Evolutionary conservation across 2,888 invertebrate genomes (phyloP), one percentile per base, ranked within the genome.

Genomic region (Drosophila atripex): DNA sequence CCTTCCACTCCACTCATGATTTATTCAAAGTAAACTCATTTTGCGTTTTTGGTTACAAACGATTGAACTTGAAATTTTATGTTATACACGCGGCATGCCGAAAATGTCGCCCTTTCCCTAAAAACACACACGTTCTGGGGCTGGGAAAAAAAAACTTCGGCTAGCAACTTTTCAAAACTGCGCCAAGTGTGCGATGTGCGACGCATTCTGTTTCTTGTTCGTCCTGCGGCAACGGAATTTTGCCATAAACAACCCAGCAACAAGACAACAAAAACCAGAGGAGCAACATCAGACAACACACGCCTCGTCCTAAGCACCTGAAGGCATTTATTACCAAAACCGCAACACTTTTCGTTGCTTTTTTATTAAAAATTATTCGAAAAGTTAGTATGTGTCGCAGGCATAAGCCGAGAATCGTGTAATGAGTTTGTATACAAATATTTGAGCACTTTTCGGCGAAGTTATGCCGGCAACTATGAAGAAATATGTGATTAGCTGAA

Each of bases 11-110:
- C 55, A 63, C 71, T 78, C 70, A 75, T 83, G 87, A 83, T 80
- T 83, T 83, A 83, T 83, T 83, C 86, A 88, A 78, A 75, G 68
- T 78, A 79, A 73, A 83, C 83, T 85, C 83, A 84, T 88, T 84
- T 77, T 77, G 70, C 61, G 45, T 14, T 71, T 46, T 61, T 50
- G 71, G 71, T 78, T 84, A 82, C 78, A 73, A 80, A 75, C 80
- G 78, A 85, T 84, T 80, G 76, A 77, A 76, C 73, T 78, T 73
- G 58, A 77, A 80, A 71, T 65, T 73, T 73, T 71, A 66, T 70
- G 55, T 71, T 73, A 56, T 56, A 72, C 49, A 63, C 52, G 46
- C 55, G 71, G 64, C 63, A 56, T 51, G 41, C 38, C 47, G 46
- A 28, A 45, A 35, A 53, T 60, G 59, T 43, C n/a, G 41, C 38